Evolutionary conservation across 2,113 vertebrate species (phyloP).

Genomic region (Strix aluco): DNA sequence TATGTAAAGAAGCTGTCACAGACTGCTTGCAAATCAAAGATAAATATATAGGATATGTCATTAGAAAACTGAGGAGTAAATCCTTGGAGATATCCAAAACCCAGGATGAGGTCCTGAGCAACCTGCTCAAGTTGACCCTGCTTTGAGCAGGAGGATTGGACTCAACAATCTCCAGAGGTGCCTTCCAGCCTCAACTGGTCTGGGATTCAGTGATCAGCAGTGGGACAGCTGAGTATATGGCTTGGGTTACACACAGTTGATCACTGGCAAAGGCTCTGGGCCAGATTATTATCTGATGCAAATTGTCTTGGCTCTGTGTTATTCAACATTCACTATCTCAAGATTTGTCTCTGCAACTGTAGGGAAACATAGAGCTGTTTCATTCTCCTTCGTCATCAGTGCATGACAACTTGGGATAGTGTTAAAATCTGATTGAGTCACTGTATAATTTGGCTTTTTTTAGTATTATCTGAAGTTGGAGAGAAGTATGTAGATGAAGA

Average conservation of each 20-base stretch:
- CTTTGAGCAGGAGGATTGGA: neutral
- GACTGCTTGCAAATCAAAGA: neutral
- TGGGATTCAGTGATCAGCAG: neutral
- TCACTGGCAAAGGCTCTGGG: neutral
- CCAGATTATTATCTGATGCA: neutral
- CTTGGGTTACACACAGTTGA: neutral
- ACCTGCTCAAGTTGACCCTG: neutral
- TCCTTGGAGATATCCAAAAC: neutral
- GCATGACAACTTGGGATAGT: neutral
- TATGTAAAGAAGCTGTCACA: neutral
- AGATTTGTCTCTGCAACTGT: neutral
- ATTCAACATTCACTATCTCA: neutral
- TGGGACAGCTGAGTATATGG: neutral
- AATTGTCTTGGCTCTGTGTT: neutral
- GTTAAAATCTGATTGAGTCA: neutral
- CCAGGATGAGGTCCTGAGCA: neutral
- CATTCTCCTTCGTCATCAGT: neutral
- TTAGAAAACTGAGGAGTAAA: neutral
- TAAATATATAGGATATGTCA: neutral
- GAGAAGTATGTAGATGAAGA: conserved; percentile 82
- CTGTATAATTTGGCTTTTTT: conserved; percentile 26
- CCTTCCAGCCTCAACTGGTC: neutral
- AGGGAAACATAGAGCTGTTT: neutral
- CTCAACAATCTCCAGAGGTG: neutral
- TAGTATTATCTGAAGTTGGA: conserved; percentile 81